A percentile compares a stretch with the other conserved stretches of the same genome.
phyloP scores from a whole-genome alignment of 2,888 invertebrate species.

The Sepiola atlantica region DNA sequence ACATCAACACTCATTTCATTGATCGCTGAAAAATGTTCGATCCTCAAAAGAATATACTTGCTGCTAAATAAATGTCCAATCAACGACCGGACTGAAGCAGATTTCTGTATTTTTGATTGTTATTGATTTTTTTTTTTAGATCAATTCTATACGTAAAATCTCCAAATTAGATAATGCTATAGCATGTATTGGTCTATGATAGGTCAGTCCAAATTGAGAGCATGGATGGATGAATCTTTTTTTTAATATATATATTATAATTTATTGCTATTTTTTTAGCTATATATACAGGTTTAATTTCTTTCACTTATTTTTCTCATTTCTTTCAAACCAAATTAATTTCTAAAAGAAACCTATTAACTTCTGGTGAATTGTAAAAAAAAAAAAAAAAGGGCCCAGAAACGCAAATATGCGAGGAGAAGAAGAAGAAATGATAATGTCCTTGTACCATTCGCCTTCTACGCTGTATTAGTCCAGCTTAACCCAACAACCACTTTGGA shows the following conservation, averaged over 20 bases:
- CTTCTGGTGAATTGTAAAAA: background rate
- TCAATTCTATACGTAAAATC: background rate
- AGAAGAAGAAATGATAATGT: background rate
- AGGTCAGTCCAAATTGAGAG: constrained; percentile 44
- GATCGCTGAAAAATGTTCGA: too few species aligned
- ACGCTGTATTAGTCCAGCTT: background rate
- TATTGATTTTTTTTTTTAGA: too few species aligned
- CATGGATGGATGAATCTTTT: constrained; percentile 21
- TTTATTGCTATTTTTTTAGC: background rate
- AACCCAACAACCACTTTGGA: background rate
- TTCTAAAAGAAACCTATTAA: background rate
- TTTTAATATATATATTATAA: background rate
- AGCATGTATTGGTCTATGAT: constrained; percentile 38
- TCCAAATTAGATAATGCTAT: background rate
- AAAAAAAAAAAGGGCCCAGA: background rate
- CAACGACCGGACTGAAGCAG: too few species aligned
- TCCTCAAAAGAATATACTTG: too few species aligned
- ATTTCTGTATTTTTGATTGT: too few species aligned
- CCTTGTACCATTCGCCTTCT: background rate
- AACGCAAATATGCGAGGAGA: background rate
- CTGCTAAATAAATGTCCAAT: too few species aligned
- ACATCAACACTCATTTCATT: too few species aligned
- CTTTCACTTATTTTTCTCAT: background rate
- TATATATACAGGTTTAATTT: background rate
- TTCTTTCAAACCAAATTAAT: background rate